Evolutionary conservation across 2,113 vertebrate genomes (phyloP).

Genomic region (Dicaeum eximium): DNA sequence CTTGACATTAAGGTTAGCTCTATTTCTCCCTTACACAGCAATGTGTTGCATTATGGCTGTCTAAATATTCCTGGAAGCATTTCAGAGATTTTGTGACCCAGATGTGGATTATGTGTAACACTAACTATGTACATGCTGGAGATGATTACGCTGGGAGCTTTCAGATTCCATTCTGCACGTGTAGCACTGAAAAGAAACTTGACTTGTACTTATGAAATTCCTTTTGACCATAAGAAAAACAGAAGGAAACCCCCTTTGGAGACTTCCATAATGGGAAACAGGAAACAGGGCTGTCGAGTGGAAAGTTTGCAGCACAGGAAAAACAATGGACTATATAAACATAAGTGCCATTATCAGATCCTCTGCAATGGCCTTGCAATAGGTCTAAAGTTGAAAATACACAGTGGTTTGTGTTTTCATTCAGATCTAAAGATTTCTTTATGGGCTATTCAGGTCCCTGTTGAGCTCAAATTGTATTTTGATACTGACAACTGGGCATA

Average conservation of each 20-base stretch:
- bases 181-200: slow-evolving; percentile 55
- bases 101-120: slow-evolving; percentile 57
- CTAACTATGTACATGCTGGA: slow-evolving; percentile 41
- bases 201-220: slow-evolving; percentile 56
- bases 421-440: slow-evolving; percentile 46
- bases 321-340: slow-evolving; percentile 56
- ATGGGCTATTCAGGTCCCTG: neutral
- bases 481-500: slow-evolving; percentile 1
- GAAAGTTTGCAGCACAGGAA: slow-evolving; percentile 56
- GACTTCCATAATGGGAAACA: slow-evolving; percentile 53
- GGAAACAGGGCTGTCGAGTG: slow-evolving; percentile 46
- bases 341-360: slow-evolving; percentile 48
- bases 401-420: slow-evolving; percentile 49
- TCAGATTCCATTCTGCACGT: slow-evolving; percentile 45
- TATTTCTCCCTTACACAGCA: slow-evolving; percentile 9
- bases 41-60: slow-evolving; percentile 31
- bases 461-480: slow-evolving; percentile 34
- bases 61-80: slow-evolving; percentile 29
- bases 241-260: slow-evolving; percentile 50
- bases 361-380: slow-evolving; percentile 27
- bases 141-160: slow-evolving; percentile 31
- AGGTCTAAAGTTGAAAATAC: slow-evolving; percentile 44
- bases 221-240: slow-evolving; percentile 54
- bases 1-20: slow-evolving; percentile 16
- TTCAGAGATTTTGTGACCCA: slow-evolving; percentile 56